These are phyloP conservation scores for Sylvietta virens DNA, from an alignment of 2,113 vertebrate species.

Conservation along the genomic window DNA sequence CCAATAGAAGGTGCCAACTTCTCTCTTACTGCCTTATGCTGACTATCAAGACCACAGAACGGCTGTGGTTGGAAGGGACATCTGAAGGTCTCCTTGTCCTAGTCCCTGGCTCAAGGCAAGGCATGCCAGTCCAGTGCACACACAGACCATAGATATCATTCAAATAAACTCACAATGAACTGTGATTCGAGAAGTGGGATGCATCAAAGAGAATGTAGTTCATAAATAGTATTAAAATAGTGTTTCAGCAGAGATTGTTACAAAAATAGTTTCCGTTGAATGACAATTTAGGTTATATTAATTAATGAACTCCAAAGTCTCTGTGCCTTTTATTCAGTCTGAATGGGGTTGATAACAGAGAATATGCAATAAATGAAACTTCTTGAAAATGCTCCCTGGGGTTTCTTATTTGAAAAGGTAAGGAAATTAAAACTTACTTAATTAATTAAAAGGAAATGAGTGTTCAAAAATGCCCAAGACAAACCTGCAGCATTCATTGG, in stretches of 20 bases:
- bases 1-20: neutral
- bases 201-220: neutral
- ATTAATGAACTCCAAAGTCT: neutral
- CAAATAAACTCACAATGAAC: neutral
- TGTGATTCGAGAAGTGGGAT: neutral
- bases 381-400: neutral
- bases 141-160: neutral
- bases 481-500: neutral
- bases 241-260: neutral
- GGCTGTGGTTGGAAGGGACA: accelerated
- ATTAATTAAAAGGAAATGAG: neutral
- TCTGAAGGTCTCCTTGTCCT: neutral
- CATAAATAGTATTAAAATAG: neutral
- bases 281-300: neutral
- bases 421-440: neutral
- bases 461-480: neutral
- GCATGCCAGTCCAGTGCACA: neutral
- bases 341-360: neutral
- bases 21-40: neutral
- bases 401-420: conserved; percentile 2
- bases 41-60: neutral
- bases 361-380: neutral
- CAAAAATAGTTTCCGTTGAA: neutral
- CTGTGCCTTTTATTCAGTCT: neutral
- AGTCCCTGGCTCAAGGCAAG: neutral